Percentiles rank a stretch among this genome's conserved stretches.
Evolutionary conservation across 92 coral and sea anemone genomes (phyloP).

Genomic region (Porites cylindrica): DNA sequence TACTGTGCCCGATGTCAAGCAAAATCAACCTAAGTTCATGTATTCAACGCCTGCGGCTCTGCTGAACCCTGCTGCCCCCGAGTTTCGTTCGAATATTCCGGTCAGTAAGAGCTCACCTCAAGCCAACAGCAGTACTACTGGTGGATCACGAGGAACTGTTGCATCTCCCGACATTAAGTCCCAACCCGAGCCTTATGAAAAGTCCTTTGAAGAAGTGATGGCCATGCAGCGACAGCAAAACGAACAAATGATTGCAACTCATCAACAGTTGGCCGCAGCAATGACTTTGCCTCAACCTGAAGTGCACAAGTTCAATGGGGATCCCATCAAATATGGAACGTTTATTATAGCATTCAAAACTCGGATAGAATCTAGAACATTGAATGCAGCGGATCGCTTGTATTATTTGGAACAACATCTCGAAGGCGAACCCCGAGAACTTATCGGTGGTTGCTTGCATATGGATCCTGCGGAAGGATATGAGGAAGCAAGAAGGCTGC

Average conservation of each 20-base stretch:
- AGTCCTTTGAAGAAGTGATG: conserved; percentile 20
- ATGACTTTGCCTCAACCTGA: conserved; percentile 66
- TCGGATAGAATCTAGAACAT: conserved; percentile 45
- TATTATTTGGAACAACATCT: conserved; percentile 69
- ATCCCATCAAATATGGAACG: conserved; percentile 51
- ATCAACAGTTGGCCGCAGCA: conserved; percentile 69
- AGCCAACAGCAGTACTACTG: conserved; percentile 1
- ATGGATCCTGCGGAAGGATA: conserved; percentile 61
- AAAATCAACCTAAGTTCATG: conserved; percentile 8
- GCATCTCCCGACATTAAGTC: neutral
- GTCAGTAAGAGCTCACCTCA: neutral
- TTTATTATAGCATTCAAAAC: conserved; percentile 65
- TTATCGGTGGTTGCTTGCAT: conserved; percentile 66
- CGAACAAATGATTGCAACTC: conserved; percentile 50
- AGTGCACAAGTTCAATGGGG: conserved; percentile 59
- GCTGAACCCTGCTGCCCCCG: conserved; percentile 17
- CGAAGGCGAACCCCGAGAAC: conserved; percentile 71
- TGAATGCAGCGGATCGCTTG: conserved; percentile 51
- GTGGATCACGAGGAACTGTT: neutral
- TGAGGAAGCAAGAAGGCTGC: conserved; percentile 52
- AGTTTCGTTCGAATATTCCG: neutral
- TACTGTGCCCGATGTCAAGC: neutral
- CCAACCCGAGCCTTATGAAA: neutral
- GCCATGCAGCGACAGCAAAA: conserved; percentile 46
- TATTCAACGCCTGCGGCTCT: neutral